These are phyloP conservation scores for Aptenodytes patagonicus DNA, from an alignment of 2,113 vertebrate species.

Conservation along the genomic window DNA sequence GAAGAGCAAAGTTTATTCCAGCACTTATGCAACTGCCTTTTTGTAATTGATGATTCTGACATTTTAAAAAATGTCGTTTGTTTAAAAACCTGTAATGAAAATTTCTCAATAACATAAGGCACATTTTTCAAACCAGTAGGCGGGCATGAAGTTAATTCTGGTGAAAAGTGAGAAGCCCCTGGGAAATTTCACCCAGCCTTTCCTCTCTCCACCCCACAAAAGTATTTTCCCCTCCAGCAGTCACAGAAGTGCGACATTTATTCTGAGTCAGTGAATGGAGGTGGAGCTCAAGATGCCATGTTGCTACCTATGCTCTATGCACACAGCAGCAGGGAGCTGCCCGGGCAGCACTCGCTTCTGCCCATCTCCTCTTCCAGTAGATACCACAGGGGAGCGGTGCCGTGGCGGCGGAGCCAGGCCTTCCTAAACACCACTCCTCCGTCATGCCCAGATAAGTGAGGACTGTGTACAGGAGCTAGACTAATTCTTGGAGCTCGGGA, in stretches of 20 bases:
- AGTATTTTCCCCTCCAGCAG: neutral
- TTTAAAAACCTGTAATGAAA: conserved; percentile 13
- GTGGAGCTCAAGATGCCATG: neutral
- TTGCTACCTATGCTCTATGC: neutral
- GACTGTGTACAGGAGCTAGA: neutral
- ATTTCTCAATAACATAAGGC: neutral
- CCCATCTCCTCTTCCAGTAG: neutral
- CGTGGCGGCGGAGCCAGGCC: fast-evolving
- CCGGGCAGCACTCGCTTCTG: neutral
- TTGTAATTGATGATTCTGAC: conserved; percentile 32
- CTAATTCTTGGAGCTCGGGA: neutral
- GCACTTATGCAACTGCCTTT: neutral
- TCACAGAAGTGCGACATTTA: neutral
- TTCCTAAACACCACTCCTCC: neutral
- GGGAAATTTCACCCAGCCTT: neutral
- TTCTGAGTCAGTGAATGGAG: neutral
- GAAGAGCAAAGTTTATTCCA: conserved; percentile 31
- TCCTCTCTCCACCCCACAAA: neutral
- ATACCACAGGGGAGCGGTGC: neutral
- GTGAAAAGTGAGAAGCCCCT: neutral
- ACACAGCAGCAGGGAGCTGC: neutral
- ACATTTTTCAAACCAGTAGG: neutral
- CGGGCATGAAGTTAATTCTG: neutral
- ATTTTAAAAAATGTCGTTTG: neutral
- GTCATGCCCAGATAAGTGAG: neutral